Evolutionary conservation across 2,888 invertebrate genomes (phyloP), one percentile per base, ranked within the genome.

Genomic region (Bombylius discolor): DNA sequence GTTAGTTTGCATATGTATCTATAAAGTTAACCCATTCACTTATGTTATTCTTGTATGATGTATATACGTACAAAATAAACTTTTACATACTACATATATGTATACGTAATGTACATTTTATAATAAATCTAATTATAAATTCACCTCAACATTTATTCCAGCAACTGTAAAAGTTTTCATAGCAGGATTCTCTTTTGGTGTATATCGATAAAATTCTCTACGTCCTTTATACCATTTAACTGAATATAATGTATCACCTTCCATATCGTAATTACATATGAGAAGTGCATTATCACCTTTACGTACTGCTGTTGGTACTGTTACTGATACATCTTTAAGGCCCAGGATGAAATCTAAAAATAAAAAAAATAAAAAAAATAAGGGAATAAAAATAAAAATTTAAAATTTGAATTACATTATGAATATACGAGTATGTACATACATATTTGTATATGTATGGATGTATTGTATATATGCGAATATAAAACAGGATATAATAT

Each of bases 161-260:
- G 79, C 76, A 55, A 83, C 75, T 48, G 81, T 78, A 71, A 91
- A 91, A 56, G 82, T 81, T 71, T 87, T 87, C 56, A 81, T 84
- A 52, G 80, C 78, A 0, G 86, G 86, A 39, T 75, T 75, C 65
- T 89, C 88, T 66, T 80, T 81, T 0, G 90, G 90, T 5, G 87
- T 84, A 68, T 81, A 90, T 62, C 91, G 79, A 76, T 89, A 91
- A 77, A 92, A 90, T 76, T 92, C 91, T 64, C 84, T 79, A 63
- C 77, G 80, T 13, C 90, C 90, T 58, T 89, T 78, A 74, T 90
- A 91, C 90, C 89, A 91, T 76, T 91, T 90, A 60, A 91, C 87
- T n/a, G 89, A 82, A 76, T 91, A 91, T 53, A 91, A 78, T n/a
- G 82, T 83, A 49, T 82, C 84, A 33, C 81, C 83, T 71, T 89